These are phyloP conservation scores for Malacoraja senta DNA, from an alignment of 2,797 vertebrate species.

Conservation along the genomic window DNA sequence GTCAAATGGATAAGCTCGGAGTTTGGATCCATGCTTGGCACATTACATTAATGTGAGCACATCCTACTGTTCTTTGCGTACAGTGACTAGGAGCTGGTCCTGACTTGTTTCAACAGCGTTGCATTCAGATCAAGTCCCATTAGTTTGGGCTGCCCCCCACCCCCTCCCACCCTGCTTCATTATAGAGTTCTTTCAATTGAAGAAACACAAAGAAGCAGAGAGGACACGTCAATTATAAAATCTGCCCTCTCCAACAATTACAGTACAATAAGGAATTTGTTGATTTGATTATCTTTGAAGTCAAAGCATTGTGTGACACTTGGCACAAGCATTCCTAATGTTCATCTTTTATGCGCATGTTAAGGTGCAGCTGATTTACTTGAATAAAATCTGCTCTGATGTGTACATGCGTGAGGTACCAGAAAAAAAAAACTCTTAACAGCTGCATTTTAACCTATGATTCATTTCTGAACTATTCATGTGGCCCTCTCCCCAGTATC, in stretches of 20 bases:
- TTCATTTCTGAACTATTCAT: constrained; percentile 30
- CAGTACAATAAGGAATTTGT: background rate
- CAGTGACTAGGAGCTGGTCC: background rate
- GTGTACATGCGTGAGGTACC: constrained; percentile 23
- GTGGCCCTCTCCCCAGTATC: constrained; percentile 31
- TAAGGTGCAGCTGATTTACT: constrained; percentile 17
- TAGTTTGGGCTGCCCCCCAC: background rate
- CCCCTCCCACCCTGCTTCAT: background rate
- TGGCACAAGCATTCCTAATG: constrained; percentile 16
- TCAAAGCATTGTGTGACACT: background rate
- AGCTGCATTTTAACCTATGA: constrained; percentile 25
- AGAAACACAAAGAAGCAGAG: background rate
- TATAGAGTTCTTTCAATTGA: constrained; percentile 24
- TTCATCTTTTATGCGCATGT: constrained; percentile 24
- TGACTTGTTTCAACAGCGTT: background rate
- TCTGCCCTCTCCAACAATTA: background rate
- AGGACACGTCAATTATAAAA: background rate
- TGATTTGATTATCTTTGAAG: background rate
- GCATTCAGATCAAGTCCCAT: background rate
- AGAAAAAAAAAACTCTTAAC: background rate
- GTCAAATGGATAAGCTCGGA: background rate
- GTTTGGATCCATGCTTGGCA: background rate
- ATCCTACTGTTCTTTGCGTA: background rate
- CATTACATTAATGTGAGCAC: background rate
- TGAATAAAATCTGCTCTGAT: constrained; percentile 18